phyloP scores from a whole-genome alignment of 2,888 invertebrate species.

The Caenorhabditis auriculariae region DNA sequence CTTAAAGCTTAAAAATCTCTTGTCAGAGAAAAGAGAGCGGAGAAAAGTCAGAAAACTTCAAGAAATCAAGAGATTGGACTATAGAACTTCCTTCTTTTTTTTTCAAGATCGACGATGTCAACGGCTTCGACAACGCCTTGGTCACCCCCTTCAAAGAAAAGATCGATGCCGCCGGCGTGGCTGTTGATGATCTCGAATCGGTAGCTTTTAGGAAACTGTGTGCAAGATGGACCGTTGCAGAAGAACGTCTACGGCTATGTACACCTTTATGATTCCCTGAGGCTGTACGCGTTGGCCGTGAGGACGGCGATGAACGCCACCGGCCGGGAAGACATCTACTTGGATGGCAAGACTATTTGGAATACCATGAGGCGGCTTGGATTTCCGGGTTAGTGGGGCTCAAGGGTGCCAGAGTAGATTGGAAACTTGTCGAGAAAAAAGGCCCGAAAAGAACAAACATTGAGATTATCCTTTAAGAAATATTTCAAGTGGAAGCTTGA shows the following conservation, averaged over 20 bases:
- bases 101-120: conserved; percentile 57
- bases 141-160: conserved; percentile 57
- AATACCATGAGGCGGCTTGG: conserved; percentile 56
- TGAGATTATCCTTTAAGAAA: neutral
- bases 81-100: neutral
- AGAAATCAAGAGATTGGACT: no score
- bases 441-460: neutral
- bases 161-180: conserved; percentile 52
- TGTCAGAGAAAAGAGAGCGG: no score
- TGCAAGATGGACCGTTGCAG: conserved; percentile 14
- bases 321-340: conserved; percentile 42
- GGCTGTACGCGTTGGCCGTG: conserved; percentile 57
- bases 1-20: no score
- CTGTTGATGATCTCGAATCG: conserved; percentile 55
- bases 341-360: conserved; percentile 57
- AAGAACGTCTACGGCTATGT: conserved; percentile 61
- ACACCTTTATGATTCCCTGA: conserved; percentile 59
- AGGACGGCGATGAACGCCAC: conserved; percentile 44
- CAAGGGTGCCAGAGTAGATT: neutral
- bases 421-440: neutral
- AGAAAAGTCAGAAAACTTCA: no score
- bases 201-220: conserved; percentile 12
- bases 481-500: neutral
- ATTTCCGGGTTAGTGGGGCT: conserved; percentile 58
- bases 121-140: conserved; percentile 61